These are phyloP conservation scores for Pygoscelis adeliae DNA, from an alignment of 2,113 vertebrate species.

Conservation along the genomic window DNA sequence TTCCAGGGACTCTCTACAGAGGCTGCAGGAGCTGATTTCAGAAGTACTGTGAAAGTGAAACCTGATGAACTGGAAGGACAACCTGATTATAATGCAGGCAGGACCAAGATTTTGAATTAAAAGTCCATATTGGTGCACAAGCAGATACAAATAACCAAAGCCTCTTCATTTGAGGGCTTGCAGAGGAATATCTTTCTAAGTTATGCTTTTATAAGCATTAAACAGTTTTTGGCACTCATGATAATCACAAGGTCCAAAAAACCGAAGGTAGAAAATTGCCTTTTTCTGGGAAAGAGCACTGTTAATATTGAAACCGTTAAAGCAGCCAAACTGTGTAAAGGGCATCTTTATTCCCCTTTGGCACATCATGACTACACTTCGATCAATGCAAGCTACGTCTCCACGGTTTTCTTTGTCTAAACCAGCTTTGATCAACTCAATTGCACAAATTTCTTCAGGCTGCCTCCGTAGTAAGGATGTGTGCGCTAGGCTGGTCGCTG, in stretches of 20 bases:
- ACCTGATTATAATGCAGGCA: background rate
- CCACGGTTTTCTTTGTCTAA: conserved; percentile 29
- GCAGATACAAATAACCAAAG: background rate
- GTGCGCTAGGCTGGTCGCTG: background rate
- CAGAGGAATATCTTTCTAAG: background rate
- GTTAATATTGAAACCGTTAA: conserved; percentile 60
- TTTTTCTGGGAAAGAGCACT: conserved; percentile 56
- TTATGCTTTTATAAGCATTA: conserved; percentile 9
- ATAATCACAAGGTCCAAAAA: conserved; percentile 38
- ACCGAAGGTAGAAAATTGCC: conserved; percentile 15
- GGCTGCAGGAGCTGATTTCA: background rate
- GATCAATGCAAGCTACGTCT: conserved; percentile 13
- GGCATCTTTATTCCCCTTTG: conserved; percentile 59
- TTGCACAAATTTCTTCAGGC: background rate
- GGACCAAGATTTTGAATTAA: background rate
- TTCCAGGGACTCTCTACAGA: background rate
- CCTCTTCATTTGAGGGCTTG: background rate
- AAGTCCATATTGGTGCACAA: background rate
- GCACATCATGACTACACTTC: conserved; percentile 23
- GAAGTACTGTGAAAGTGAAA: background rate
- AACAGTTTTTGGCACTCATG: conserved; percentile 33
- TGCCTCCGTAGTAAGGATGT: background rate
- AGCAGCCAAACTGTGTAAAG: conserved; percentile 44
- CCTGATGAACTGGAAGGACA: background rate
- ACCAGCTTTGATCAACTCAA: conserved; percentile 30